Evolutionary conservation across 1,140 invertebrate species (phyloP), one percentile per base, ranked within the genome.

Genomic region (Lordiphosa clarofinis): DNA sequence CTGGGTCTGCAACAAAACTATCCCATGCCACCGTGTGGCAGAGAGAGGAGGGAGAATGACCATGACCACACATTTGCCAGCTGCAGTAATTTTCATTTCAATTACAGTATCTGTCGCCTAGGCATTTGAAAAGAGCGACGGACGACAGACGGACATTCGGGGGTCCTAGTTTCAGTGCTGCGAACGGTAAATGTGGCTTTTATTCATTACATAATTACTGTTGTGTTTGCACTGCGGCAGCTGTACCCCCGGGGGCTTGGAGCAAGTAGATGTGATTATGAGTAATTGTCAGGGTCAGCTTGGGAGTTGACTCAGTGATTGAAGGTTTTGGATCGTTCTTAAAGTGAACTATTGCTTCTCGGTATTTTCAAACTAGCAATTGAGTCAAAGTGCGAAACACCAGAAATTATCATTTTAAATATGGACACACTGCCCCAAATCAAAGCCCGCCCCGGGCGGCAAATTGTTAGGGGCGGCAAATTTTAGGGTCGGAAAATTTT

Each of bases 151-250:
- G 7, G 39, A 35, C 13, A 48, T 31, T 60, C 60, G 60, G 28
- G 56, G 40, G 13, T 36, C 31, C 47, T 11, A 12, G 7, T 13
- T 12, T 7, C 11, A 10, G n/a, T 10, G 38, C 9, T 71, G 49
- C 62, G 6, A 79, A 58, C 56, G 74, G 64, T 74, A 67, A 81
- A 84, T 82, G 73, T 76, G 73, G 76, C 67, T 66, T 72, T 73
- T 69, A 82, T 81, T 71, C 76, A 84, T 81, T 84, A 72, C 76
- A 82, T 81, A 81, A 81, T 81, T 81, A 84, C 72, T 60, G 78
- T 61, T 76, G 68, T 76, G 76, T 81, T 81, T 84, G 78, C 76
- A 56, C 55, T 72, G 76, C 50, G 76, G 58, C 72, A 62, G 58
- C 64, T 42, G 19, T 37, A 28, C 54, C 15, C 75, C 56, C 66